Percentiles rank a stretch among this genome's conserved stretches.
These are phyloP conservation scores for Drosophila longiperda DNA, from an alignment of 2,888 invertebrate genomes.

Conservation along the genomic window DNA sequence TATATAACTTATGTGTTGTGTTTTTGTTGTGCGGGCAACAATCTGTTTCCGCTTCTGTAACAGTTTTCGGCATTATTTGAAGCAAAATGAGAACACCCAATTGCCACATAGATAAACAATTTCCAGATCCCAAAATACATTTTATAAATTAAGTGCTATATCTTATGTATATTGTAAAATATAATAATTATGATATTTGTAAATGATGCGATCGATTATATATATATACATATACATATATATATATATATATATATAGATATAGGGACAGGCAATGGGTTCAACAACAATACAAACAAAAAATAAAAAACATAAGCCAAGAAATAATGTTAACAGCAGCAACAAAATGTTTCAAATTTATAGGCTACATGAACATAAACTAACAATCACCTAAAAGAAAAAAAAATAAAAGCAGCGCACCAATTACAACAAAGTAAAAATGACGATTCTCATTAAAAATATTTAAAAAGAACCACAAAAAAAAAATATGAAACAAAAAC, in stretches of 20 bases:
- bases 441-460: constrained; percentile 64
- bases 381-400: not conserved
- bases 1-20: constrained; percentile 24
- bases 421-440: constrained; percentile 42
- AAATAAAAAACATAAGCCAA: not conserved
- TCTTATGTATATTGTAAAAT: constrained; percentile 56
- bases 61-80: constrained; percentile 7
- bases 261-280: constrained; percentile 18
- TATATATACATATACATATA: not conserved
- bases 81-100: not conserved
- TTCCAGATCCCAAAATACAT: not conserved
- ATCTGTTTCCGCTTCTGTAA: constrained; percentile 4
- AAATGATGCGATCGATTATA: constrained; percentile 23
- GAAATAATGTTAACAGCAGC: constrained; percentile 56
- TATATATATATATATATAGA: not conserved
- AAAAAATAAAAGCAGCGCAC: constrained; percentile 35
- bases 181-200: constrained; percentile 44
- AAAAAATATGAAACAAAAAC: constrained; percentile 21
- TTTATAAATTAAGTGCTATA: constrained; percentile 35
- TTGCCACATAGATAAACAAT: not conserved
- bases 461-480: constrained; percentile 20
- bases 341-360: constrained; percentile 65
- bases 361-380: constrained; percentile 51
- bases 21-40: constrained; percentile 16
- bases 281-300: constrained; percentile 14